These are phyloP conservation scores for Pectinophora gossypiella DNA, from an alignment of 1,140 invertebrate species.

Conservation along the genomic window DNA sequence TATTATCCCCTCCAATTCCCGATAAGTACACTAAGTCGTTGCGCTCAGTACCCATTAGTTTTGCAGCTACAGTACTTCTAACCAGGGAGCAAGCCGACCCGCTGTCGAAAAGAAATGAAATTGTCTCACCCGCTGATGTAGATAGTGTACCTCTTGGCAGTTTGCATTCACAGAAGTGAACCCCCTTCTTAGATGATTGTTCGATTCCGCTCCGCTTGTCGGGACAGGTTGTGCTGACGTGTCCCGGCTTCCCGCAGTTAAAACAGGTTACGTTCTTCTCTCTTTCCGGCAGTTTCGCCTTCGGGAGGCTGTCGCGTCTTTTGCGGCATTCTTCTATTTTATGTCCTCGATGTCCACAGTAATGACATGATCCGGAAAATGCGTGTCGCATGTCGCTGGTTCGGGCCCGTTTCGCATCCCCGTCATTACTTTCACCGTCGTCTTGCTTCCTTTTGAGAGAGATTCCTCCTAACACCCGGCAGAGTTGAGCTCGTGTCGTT, in stretches of 20 bases:
- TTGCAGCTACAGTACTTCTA: constrained; percentile 6
- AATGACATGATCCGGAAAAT: constrained; percentile 8
- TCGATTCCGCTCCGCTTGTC: constrained; percentile 12
- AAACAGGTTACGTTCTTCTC: constrained; percentile 6
- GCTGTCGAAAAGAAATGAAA: too few species aligned
- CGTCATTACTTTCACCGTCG: neutral
- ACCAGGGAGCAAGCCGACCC: neutral
- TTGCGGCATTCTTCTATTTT: constrained; percentile 5
- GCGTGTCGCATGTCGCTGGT: neutral
- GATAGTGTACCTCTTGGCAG: too few species aligned
- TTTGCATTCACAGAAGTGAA: constrained; percentile 5
- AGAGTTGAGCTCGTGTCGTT: constrained; percentile 14
- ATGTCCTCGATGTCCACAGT: constrained; percentile 17
- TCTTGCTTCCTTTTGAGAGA: constrained; percentile 13
- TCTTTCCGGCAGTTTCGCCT: too few species aligned
- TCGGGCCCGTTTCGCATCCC: constrained; percentile 2
- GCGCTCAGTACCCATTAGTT: constrained; percentile 12
- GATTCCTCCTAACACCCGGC: constrained; percentile 12
- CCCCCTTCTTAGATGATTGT: neutral
- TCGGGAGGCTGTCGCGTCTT: neutral
- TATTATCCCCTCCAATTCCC: too few species aligned
- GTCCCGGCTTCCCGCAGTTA: constrained; percentile 9
- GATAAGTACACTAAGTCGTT: too few species aligned
- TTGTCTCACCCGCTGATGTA: too few species aligned
- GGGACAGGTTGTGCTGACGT: constrained; percentile 16